phyloP scores from a whole-genome alignment of 2,113 vertebrate genomes.

The Struthio camelus region DNA sequence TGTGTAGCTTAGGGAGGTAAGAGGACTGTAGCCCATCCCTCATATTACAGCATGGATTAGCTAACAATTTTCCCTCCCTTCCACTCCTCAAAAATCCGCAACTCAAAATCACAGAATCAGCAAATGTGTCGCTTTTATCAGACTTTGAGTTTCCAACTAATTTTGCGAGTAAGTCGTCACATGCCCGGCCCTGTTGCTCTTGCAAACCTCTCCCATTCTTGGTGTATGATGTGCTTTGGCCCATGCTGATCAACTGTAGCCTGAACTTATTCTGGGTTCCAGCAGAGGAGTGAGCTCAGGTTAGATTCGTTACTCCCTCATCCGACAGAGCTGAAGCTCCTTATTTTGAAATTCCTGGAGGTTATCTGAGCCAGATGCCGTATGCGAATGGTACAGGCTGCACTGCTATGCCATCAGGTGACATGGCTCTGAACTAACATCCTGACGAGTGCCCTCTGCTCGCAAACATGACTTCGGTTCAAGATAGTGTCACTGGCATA shows the following conservation, averaged over 20 bases:
- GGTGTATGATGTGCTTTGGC: neutral
- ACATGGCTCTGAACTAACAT: neutral
- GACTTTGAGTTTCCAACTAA: neutral
- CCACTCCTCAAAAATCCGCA: neutral
- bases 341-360: neutral
- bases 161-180: neutral
- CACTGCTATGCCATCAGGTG: fast-evolving
- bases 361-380: neutral
- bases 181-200: neutral
- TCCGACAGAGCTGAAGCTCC: neutral
- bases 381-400: neutral
- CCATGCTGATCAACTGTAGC: fast-evolving
- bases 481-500: neutral
- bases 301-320: neutral
- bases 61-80: neutral
- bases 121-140: neutral
- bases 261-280: neutral
- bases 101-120: neutral
- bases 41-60: neutral
- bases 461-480: fast-evolving
- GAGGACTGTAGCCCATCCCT: fast-evolving
- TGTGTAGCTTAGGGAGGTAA: neutral
- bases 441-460: neutral
- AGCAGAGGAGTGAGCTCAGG: neutral
- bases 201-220: neutral